phyloP scores from a whole-genome alignment of 2,113 vertebrate genomes.

The Phalacrocorax carbo region DNA sequence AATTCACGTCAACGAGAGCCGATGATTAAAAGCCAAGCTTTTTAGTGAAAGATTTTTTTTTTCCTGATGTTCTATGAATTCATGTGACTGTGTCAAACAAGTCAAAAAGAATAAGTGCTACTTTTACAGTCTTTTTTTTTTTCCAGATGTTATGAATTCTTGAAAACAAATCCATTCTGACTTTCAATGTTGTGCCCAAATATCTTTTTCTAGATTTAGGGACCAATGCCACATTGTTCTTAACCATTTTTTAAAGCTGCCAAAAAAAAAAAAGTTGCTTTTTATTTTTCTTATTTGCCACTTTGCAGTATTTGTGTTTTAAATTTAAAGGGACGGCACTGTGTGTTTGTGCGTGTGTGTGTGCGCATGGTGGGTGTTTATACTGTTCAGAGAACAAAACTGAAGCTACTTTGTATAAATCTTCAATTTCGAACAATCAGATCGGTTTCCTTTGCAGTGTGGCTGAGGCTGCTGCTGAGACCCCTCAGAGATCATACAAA shows the following conservation, averaged over 20 bases:
- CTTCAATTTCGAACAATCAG: conserved; percentile 23
- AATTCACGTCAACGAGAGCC: conserved; percentile 61
- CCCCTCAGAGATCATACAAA: not conserved
- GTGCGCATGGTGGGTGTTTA: conserved; percentile 49
- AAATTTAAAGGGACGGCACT: conserved; percentile 67
- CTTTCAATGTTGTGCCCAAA: conserved; percentile 61
- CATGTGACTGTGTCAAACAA: conserved; percentile 71
- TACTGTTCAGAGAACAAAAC: conserved; percentile 51
- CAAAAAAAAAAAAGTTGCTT: conserved; percentile 58
- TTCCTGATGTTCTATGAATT: conserved; percentile 76
- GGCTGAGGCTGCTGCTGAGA: not conserved
- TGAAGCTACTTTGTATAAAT: conserved; percentile 68
- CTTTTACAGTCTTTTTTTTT: conserved; percentile 40
- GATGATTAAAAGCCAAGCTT: conserved; percentile 72
- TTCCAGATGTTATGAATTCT: conserved; percentile 50
- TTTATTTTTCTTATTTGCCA: conserved; percentile 71
- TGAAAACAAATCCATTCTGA: conserved; percentile 44
- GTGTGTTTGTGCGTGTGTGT: conserved; percentile 40
- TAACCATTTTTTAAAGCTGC: conserved; percentile 58
- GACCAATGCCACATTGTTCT: conserved; percentile 78
- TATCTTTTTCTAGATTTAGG: conserved; percentile 64
- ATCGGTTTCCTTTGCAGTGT: not conserved
- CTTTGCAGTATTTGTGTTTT: conserved; percentile 76
- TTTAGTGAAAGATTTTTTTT: conserved; percentile 70
- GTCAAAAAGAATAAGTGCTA: conserved; percentile 65